A percentile compares a stretch with the other conserved stretches of the same genome.
phyloP scores from a whole-genome alignment of 1,140 invertebrate genomes.

The Diachasmimorpha longicaudata region DNA sequence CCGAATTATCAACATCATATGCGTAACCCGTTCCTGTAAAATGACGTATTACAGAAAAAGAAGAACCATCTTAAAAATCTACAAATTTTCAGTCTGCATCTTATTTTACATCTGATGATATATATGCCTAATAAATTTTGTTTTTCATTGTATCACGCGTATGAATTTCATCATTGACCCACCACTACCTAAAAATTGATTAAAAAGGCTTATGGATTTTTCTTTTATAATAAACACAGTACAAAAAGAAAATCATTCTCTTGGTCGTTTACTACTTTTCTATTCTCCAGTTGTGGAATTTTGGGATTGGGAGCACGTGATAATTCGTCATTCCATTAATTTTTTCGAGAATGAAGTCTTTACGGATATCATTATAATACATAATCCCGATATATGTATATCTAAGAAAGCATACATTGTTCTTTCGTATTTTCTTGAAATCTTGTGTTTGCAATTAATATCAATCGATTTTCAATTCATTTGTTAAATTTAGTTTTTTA shows the following conservation, averaged over 20 bases:
- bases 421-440: neutral
- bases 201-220: neutral
- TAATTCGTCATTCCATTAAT: neutral
- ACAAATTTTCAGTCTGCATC: slow-evolving; percentile 47
- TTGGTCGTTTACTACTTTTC: slow-evolving; percentile 10
- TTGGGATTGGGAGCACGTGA: neutral
- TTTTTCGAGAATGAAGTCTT: slow-evolving; percentile 22
- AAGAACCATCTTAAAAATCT: slow-evolving; percentile 33
- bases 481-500: slow-evolving; percentile 26
- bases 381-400: slow-evolving; percentile 18
- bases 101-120: slow-evolving; percentile 54
- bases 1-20: neutral
- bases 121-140: slow-evolving; percentile 56
- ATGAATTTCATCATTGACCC: neutral
- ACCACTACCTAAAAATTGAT: neutral
- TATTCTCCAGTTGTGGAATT: slow-evolving; percentile 9
- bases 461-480: slow-evolving; percentile 1
- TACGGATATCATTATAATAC: slow-evolving; percentile 17
- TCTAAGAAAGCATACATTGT: slow-evolving; percentile 27
- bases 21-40: neutral
- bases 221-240: slow-evolving; percentile 4
- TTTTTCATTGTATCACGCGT: slow-evolving; percentile 50
- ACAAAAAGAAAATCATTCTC: neutral
- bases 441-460: slow-evolving; percentile 7
- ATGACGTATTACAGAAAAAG: neutral